Base-by-base conservation (phyloP, 2,888 invertebrate genomes). In the Tipula lateralis region DNA sequence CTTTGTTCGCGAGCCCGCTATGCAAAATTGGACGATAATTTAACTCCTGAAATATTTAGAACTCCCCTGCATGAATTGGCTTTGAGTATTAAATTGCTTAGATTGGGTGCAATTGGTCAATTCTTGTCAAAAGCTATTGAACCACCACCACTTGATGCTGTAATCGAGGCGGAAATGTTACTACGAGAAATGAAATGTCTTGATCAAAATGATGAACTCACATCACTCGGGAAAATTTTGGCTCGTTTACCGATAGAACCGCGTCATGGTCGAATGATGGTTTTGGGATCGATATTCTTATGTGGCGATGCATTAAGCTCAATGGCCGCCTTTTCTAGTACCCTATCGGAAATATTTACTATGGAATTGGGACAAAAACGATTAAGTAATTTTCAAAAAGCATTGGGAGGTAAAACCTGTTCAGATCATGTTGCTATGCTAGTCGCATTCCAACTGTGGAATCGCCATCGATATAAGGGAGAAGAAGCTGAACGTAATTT, bases 241-340 rank as follows among this genome's bases (percentile, higher is more conserved):
- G 99, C 99, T 4, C 95, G 97, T 86, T 90, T 99, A 86, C 99
- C 99, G 0, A 96, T 99, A 90, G 99, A 99, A 88, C 99, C 99
- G 0, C 93, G 97, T 0, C 92, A 99, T 5, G 99, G 99, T 19
- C 99, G 98, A 91, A 98, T 98, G 96, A 94, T 98, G 93, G 95
- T 99, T 36, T 91, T 99, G 9, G 97, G 97, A n/a, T 95, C 96
- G 86, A 94, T 98, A 85, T 95, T 99, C 87, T 94, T 95, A 86
- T 95, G 96, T 86, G 98, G 97, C 0, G 98, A 98, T 89, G 95
- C 98, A 0, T 91, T 98, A 84, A 95, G 96, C 9, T 96, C 96
- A 0, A 96, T 99, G 93, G 98, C 99, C 0, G 98, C 99, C 13
- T 97, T 97, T 89, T 96, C 96, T 5, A 96, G 98, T 50, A 98